A percentile compares a stretch with the other conserved stretches of the same genome.
These are phyloP conservation scores for Sylvia atricapilla DNA, from an alignment of 2,113 vertebrate genomes.

Conservation along the genomic window DNA sequence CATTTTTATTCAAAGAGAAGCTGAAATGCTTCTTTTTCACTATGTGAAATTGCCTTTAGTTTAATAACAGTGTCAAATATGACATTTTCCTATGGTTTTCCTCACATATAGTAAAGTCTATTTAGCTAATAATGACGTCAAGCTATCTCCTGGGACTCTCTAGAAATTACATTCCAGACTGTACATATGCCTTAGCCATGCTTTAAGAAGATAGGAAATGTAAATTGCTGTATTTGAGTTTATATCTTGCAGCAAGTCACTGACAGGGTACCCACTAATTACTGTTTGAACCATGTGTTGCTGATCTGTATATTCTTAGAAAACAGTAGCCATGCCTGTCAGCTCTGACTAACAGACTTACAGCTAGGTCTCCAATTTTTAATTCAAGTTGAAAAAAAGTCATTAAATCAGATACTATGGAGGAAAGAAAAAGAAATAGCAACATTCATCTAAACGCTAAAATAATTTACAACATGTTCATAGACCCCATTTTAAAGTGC, in stretches of 20 bases:
- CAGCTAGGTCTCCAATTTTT: background rate
- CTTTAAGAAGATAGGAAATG: constrained; percentile 40
- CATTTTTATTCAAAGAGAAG: constrained; percentile 23
- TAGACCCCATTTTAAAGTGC: background rate
- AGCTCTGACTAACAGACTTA: constrained; percentile 26
- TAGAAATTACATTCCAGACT: constrained; percentile 13
- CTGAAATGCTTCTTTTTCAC: constrained; percentile 28
- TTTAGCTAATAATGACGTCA: constrained; percentile 36
- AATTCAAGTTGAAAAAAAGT: background rate
- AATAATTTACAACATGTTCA: background rate
- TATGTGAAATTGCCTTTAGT: constrained; percentile 46
- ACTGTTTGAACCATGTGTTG: constrained; percentile 48
- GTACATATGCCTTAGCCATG: constrained; percentile 23
- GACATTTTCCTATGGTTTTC: background rate
- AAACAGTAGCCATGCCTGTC: background rate
- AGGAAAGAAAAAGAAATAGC: background rate
- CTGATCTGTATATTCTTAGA: constrained; percentile 32
- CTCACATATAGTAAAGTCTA: constrained; percentile 38
- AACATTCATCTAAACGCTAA: background rate
- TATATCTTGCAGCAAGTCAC: constrained; percentile 20
- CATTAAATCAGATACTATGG: background rate
- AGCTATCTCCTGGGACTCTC: constrained; percentile 29
- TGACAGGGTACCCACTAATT: constrained; percentile 56
- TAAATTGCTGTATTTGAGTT: constrained; percentile 63
- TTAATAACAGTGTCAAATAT: constrained; percentile 44